Percentiles rank a stretch among this genome's conserved stretches.
These are phyloP conservation scores for Zaprionus capensis DNA, from an alignment of 1,140 invertebrate species.

Conservation along the genomic window DNA sequence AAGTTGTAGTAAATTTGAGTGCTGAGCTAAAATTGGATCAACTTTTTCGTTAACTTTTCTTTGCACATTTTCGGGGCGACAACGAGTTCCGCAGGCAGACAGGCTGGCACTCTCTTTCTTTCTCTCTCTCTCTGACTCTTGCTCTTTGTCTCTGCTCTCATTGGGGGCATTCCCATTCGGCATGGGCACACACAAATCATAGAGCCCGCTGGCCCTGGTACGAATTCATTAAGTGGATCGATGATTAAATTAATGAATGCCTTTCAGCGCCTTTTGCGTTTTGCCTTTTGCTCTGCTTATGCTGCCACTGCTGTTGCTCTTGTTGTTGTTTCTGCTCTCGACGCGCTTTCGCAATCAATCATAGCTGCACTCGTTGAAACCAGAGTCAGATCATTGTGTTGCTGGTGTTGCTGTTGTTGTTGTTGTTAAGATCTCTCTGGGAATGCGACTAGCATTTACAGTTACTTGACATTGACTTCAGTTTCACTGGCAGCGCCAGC, in stretches of 20 bases:
- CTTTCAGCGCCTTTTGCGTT: conserved; percentile 63
- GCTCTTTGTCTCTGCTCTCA: background rate
- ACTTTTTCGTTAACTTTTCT: conserved; percentile 20
- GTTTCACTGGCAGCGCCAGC: conserved; percentile 37
- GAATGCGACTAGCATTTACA: conserved; percentile 55
- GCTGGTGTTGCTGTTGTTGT: background rate
- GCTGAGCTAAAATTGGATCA: conserved; percentile 65
- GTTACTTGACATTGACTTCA: conserved; percentile 68
- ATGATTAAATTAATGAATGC: conserved; percentile 81
- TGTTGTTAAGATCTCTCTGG: conserved; percentile 46
- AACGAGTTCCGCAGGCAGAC: conserved; percentile 16
- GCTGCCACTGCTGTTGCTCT: conserved; percentile 21
- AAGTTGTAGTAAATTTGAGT: conserved; percentile 32
- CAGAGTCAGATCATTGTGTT: conserved; percentile 45
- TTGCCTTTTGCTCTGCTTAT: conserved; percentile 9
- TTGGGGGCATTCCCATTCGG: conserved; percentile 29
- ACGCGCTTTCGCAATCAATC: conserved; percentile 63
- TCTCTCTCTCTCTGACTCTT: background rate
- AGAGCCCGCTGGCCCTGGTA: conserved; percentile 60
- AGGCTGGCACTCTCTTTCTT: background rate
- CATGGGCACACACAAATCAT: conserved; percentile 55
- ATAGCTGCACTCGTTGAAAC: conserved; percentile 57
- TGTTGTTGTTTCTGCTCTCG: conserved; percentile 14
- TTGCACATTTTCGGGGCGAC: background rate
- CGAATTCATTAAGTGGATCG: conserved; percentile 70